Evolutionary conservation across 1,140 invertebrate genomes (phyloP).

Genomic region (Habropoda laboriosa): DNA sequence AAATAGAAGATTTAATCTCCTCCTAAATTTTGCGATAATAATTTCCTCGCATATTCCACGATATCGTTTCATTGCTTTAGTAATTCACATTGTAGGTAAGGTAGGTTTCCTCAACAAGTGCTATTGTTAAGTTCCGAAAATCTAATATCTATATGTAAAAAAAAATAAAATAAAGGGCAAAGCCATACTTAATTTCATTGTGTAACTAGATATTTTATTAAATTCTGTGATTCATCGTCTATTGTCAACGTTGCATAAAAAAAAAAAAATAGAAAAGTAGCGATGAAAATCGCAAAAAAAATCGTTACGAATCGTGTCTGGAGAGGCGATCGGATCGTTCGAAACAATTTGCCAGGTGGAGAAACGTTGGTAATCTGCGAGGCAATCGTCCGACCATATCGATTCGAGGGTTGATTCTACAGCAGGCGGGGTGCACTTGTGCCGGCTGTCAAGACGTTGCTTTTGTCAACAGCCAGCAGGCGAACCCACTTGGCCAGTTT

Average conservation of each 20-base stretch:
- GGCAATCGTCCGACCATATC: constrained; percentile 38
- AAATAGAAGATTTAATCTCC: too few species aligned
- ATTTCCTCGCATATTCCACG: too few species aligned
- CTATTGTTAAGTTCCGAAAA: too few species aligned
- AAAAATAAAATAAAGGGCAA: too few species aligned
- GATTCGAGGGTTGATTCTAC: constrained; percentile 44
- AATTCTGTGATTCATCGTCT: too few species aligned
- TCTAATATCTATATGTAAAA: too few species aligned
- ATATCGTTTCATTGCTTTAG: too few species aligned
- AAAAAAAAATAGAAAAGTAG: neutral
- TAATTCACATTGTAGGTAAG: too few species aligned
- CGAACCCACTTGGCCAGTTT: constrained; percentile 28
- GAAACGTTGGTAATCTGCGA: constrained; percentile 43
- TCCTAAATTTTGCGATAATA: too few species aligned
- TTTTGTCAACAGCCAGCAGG: constrained; percentile 11
- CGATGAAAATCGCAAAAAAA: neutral
- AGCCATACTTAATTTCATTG: too few species aligned
- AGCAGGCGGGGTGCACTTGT: constrained; percentile 14
- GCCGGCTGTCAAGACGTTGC: constrained; percentile 29
- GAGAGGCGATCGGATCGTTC: neutral
- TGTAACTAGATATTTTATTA: too few species aligned
- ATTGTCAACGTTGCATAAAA: neutral
- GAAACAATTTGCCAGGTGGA: constrained; percentile 54
- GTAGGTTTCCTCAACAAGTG: too few species aligned
- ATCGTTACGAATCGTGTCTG: neutral